Conservation (phyloP, 2,797 vertebrate genomes). For the Petrocephalus schoutedeni region DNA sequence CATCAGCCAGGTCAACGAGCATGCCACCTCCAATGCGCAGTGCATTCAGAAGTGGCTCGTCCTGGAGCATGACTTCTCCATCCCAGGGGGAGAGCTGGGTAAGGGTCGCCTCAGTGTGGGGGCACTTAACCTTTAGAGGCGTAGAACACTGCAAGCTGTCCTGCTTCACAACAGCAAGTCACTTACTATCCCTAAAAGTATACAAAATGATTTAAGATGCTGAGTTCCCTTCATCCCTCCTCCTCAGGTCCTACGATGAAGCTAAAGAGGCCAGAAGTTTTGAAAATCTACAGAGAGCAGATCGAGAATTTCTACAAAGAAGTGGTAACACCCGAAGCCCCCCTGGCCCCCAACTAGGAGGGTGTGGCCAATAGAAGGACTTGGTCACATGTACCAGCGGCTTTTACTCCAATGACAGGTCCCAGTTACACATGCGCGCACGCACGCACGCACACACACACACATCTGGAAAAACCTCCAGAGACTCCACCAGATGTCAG, state of each 20-base stretch:
- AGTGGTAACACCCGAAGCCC: slow-evolving; percentile 57
- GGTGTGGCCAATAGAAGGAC: not conserved
- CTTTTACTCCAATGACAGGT: not conserved
- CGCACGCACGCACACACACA: not conserved
- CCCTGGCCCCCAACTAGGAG: slow-evolving; percentile 52
- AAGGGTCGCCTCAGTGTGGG: not conserved
- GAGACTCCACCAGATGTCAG: not conserved
- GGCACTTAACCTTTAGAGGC: not conserved
- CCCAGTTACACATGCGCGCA: slow-evolving; percentile 17
- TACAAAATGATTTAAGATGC: not conserved
- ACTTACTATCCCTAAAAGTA: not conserved
- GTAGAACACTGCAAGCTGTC: not conserved
- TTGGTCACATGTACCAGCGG: not conserved
- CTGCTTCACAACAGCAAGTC: not conserved
- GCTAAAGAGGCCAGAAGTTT: slow-evolving; percentile 72
- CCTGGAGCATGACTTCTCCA: slow-evolving; percentile 79
- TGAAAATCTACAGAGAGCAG: slow-evolving; percentile 75
- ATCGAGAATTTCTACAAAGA: slow-evolving; percentile 79
- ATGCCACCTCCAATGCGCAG: slow-evolving; percentile 74
- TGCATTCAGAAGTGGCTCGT: slow-evolving; percentile 82
- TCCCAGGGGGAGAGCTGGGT: slow-evolving; percentile 82
- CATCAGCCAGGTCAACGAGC: slow-evolving; percentile 69
- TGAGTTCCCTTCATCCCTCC: not conserved
- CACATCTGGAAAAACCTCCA: not conserved
- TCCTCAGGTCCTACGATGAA: slow-evolving; percentile 84